Evolutionary conservation across 2,797 vertebrate genomes (phyloP).

Genomic region (Lepidocolaptes lacrymiger): DNA sequence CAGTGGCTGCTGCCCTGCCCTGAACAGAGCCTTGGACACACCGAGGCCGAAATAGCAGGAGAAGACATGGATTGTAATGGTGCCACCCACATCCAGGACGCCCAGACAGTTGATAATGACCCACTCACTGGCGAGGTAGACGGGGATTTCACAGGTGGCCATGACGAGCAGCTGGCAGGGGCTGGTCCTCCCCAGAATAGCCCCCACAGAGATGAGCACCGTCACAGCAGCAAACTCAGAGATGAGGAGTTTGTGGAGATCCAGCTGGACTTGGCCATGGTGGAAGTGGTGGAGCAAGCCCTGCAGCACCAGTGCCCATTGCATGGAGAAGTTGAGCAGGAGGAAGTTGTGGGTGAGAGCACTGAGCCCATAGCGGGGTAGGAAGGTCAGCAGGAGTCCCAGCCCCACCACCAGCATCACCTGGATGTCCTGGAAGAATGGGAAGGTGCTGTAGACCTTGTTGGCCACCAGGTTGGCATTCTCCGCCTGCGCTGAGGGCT

Average conservation of each 20-base stretch:
- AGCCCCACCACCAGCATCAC: constrained; percentile 88
- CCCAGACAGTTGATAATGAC: constrained; percentile 74
- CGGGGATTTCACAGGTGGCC: constrained; percentile 82
- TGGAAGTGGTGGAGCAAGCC: constrained; percentile 82
- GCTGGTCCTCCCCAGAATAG: constrained; percentile 85
- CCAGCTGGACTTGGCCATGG: constrained; percentile 78
- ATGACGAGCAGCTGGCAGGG: constrained; percentile 84
- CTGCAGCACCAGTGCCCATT: constrained; percentile 87
- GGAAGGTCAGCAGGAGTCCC: constrained; percentile 85
- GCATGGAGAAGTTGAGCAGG: constrained; percentile 82
- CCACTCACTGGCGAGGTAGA: constrained; percentile 83
- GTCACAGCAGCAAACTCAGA: constrained; percentile 85
- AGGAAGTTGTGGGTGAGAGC: constrained; percentile 86
- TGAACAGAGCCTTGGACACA: constrained; percentile 82
- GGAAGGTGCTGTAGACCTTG: constrained; percentile 76
- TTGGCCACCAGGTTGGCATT: constrained; percentile 67
- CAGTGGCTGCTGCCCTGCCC: constrained; percentile 46
- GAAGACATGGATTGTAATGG: constrained; percentile 87
- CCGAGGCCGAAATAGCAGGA: constrained; percentile 88
- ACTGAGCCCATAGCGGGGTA: constrained; percentile 82
- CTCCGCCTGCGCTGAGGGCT: constrained; percentile 59
- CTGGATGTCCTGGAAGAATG: constrained; percentile 85
- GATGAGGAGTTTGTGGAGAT: constrained; percentile 81
- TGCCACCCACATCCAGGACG: constrained; percentile 85
- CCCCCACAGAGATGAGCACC: constrained; percentile 85